Evolutionary conservation across 2,797 vertebrate genomes (phyloP), one percentile per base, ranked within the genome.

Genomic region (Epinephelus coioides): DNA sequence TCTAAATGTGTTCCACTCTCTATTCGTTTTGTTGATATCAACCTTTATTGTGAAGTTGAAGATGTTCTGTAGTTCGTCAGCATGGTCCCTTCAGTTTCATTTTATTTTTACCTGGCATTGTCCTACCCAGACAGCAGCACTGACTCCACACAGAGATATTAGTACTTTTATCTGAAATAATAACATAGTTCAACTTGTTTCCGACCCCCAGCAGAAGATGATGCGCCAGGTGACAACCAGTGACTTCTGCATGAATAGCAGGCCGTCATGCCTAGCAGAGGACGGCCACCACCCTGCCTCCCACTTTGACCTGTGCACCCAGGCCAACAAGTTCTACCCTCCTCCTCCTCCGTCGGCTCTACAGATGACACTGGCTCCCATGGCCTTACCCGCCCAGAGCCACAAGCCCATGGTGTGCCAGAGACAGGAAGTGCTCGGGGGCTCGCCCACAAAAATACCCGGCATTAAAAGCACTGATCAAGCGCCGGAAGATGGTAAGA

Each of bases 191-290:
- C 21, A 10, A 57, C 23, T 60, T 66, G 6, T 87, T 71, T 86
- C 50, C 12, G 3, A 40, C 40, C 54, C 82, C 74, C 84, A 91
- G 87, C 92, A 96, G 96, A 98, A 96, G 95, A 99, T 99, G 97
- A 98, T 99, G 97, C 98, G 98, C 90, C 97, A 97, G 76, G 97
- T 98, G 92, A 95, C 97, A 78, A 96, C 91, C 95, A 90, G 95
- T 64, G 97, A 97, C 86, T 99, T 97, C 95, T 99, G 97, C 92
- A 96, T 97, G 92, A 96, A 94, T 0, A 94, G 96, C 94, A 96
- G 98, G 91, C 96, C 97, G 59, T 98, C 98, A 17, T 99, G 98
- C 90, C 95, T 99, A 12, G 97, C 90, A 0, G 98, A 99, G 85
- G 98, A 99, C 72, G 92, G 90, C 57, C 96, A 97, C 93, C 97